Evolutionary conservation across 92 coral and sea anemone genomes (phyloP), one percentile per base, ranked within the genome.

Genomic region (Porites evermanni): DNA sequence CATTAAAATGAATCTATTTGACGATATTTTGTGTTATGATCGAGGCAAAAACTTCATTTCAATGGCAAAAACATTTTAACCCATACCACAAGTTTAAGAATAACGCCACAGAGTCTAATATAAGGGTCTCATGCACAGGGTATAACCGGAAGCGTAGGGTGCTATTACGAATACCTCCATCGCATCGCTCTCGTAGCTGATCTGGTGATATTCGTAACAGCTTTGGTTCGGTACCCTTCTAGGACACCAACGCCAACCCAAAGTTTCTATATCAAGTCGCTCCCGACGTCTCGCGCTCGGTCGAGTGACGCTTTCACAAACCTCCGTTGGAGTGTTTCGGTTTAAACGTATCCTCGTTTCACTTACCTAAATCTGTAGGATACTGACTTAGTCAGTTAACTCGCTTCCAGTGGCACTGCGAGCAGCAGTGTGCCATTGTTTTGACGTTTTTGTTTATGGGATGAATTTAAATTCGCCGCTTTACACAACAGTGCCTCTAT

Each of bases 341-440:
- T 85, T 76, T 77, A 85, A 76, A 85, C 83, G 88, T 85, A 85
- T 85, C 88, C 88, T 85, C 75, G 77, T 67, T 76, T 77, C 88
- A 54, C 76, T 85, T 3, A 38, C 76, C 88, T 14, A 69, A 72
- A 20, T 75, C 76, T 78, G 82, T 78, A 76, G 88, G 88, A 78
- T 85, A 85, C 88, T 85, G 83, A 76, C 77, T 85, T 56, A 44
- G 83, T 85, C 78, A 76, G 83, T 77, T 38, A 38, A 69, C 53
- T 76, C 95, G 95, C 95, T 92, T 89, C 95, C 95, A 92, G 66
- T 53, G 95, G 95, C 93, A 82, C 95, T 92, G 81, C 94, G 71
- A 84, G 94, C 29, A 20, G 94, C 85, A 88, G 92, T 91, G 83
- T 88, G 94, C 94, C 94, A 85, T 91, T 53, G 14, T 91, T 91